A percentile compares a stretch with the other conserved stretches of the same genome.
Conservation (phyloP, 1,140 invertebrate genomes). For the Bombus sibiricus region DNA sequence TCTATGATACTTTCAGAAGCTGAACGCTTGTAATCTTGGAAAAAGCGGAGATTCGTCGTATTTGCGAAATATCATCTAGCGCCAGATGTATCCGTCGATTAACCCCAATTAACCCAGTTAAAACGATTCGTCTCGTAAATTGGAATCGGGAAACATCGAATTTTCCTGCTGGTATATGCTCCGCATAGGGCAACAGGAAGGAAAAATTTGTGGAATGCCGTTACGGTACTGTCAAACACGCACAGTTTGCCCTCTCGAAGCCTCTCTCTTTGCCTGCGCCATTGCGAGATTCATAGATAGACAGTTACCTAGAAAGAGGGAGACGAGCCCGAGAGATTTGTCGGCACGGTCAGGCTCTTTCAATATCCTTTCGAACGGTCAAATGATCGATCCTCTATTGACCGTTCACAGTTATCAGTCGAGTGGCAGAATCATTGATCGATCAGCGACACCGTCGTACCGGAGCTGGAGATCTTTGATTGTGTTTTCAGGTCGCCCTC, state of each 20-base stretch:
- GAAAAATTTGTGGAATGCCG: constrained; percentile 51
- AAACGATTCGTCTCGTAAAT: neutral
- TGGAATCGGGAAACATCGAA: neutral
- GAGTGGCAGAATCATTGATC: constrained; percentile 5
- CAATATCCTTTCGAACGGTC: constrained; percentile 19
- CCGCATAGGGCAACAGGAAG: neutral
- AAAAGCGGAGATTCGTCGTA: neutral
- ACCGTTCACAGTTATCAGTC: constrained; percentile 5
- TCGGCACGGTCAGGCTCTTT: constrained; percentile 6
- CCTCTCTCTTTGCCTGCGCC: neutral
- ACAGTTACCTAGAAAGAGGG: constrained; percentile 37
- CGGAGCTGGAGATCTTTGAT: neutral
- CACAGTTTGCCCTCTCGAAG: constrained; percentile 14
- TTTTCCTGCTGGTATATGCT: neutral
- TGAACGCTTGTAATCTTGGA: neutral
- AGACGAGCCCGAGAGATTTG: constrained; percentile 41
- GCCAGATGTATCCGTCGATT: neutral
- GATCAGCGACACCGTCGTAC: neutral
- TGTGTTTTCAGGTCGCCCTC: neutral
- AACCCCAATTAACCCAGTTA: neutral
- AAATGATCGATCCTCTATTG: constrained; percentile 21
- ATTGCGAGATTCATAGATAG: constrained; percentile 34
- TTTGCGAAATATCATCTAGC: neutral
- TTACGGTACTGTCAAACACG: constrained; percentile 62
- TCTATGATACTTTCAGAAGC: neutral